A percentile compares a stretch with the other conserved stretches of the same genome.
Evolutionary conservation across 2,113 vertebrate species (phyloP).

Genomic region (Balaeniceps rex): DNA sequence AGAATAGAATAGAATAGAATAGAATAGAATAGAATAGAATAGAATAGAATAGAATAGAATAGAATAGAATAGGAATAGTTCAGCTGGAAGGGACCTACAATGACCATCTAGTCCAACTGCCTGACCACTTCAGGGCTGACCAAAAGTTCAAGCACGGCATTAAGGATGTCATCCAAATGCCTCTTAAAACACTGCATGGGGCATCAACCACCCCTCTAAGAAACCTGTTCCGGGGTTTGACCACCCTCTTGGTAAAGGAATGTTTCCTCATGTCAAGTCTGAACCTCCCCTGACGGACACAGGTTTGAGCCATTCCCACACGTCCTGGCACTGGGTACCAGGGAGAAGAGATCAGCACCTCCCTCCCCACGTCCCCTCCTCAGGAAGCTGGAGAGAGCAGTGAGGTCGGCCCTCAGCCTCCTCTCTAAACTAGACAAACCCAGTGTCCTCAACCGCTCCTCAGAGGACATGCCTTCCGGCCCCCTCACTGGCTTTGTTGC

Average conservation of each 20-base stretch:
- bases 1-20: too few species aligned
- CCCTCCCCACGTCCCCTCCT: background rate
- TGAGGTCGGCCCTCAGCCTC: background rate
- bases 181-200: background rate
- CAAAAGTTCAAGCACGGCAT: background rate
- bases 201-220: background rate
- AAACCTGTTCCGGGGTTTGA: background rate
- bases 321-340: too few species aligned
- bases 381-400: background rate
- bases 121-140: background rate
- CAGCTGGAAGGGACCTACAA: background rate
- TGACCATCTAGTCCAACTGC: background rate
- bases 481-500: rapidly evolving
- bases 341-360: background rate
- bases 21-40: too few species aligned
- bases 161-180: background rate
- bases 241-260: background rate
- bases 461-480: background rate
- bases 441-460: background rate
- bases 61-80: too few species aligned
- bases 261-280: background rate
- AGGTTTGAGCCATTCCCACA: rapidly evolving
- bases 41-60: too few species aligned
- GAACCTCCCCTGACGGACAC: background rate
- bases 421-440: background rate